Conservation (phyloP, 2,888 invertebrate species). For the Tortrix viridana region DNA sequence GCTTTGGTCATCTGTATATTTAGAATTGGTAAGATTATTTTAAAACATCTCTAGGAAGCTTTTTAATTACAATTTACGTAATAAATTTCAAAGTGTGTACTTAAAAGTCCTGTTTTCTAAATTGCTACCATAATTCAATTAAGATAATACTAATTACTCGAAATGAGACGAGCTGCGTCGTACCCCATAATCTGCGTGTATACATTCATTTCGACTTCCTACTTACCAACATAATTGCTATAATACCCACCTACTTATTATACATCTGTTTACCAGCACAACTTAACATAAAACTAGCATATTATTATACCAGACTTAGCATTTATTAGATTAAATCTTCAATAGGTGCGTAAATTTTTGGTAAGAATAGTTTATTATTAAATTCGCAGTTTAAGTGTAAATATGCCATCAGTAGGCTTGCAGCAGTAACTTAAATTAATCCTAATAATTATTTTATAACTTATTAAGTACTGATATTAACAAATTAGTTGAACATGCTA, state of each 20-base stretch:
- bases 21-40: too few relatives aligned
- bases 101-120: slow-evolving; percentile 17
- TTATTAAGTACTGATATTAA: too few relatives aligned
- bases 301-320: neutral
- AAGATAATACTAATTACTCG: slow-evolving; percentile 18
- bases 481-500: too few relatives aligned
- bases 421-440: too few relatives aligned
- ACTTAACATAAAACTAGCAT: slow-evolving; percentile 7
- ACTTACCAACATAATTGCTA: slow-evolving; percentile 25
- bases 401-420: too few relatives aligned
- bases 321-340: too few relatives aligned
- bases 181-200: slow-evolving; percentile 12
- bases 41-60: too few relatives aligned
- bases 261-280: slow-evolving; percentile 18
- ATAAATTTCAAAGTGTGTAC: neutral
- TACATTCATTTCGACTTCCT: slow-evolving; percentile 19
- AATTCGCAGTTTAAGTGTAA: too few relatives aligned
- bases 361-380: too few relatives aligned
- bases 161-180: slow-evolving; percentile 1
- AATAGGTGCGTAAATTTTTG: too few relatives aligned
- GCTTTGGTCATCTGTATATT: too few relatives aligned
- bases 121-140: slow-evolving; percentile 16
- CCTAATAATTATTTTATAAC: too few relatives aligned
- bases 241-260: slow-evolving; percentile 6
- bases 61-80: neutral